Evolutionary conservation across 2,888 invertebrate species (phyloP), one percentile per base, ranked within the genome.

Genomic region (Zaprionus lineosus): DNA sequence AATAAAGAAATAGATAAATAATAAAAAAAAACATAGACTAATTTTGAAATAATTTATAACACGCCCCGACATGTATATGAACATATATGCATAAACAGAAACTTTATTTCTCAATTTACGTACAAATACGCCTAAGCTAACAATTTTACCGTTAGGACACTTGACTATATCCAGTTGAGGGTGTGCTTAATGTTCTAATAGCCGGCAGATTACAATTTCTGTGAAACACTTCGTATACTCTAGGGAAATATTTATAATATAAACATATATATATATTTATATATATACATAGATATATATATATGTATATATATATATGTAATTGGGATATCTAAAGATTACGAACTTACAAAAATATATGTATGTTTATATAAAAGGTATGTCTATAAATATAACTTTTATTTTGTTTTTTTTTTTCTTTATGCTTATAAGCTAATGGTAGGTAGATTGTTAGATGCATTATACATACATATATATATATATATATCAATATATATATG

Each of bases 191-290:
- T 55, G 47, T 55, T 41, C 79, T 73, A 78, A 63, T 84, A 81
- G 84, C 78, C 84, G 75, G 68, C 60, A 63, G 55, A 60, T 66
- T 66, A 48, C 43, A 68, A 77, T 84, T 81, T 81, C 81, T 81
- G 59, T 84, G 84, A 81, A 81, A 84, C 74, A 41, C 66, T 74
- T 81, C 81, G 81, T 81, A 81, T 81, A 81, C 84, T 66, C 74
- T 71, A 65, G 14, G 36, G 50, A 55, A 55, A 40, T 60, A 39
- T 64, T 26, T 41, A 21, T 6, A n/a, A 21, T 46, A 31, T 21
- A 34, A 50, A 37, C 18, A 37, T 61, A 41, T 46, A 48, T 33
- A 51, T 33, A 31, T 34, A 34, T 41, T 18, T 33, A 36, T 46
- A 28, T 37, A 57, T 46, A 40, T 14, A 29, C 41, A 21, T 41